Conservation (phyloP, 2,113 vertebrate species). For the Beaufortia kweichowensis region DNA sequence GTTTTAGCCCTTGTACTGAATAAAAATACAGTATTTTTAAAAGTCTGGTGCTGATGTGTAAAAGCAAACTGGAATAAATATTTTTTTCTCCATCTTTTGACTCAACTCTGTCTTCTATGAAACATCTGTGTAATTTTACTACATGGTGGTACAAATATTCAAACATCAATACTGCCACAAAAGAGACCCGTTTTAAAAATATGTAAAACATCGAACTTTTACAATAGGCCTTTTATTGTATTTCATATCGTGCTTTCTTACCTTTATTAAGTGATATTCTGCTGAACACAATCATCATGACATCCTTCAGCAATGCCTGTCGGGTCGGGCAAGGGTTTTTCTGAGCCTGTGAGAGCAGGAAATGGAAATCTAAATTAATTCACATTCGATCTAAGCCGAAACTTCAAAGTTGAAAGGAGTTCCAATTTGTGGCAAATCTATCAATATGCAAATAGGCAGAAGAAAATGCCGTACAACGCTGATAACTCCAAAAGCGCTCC, state of each 20-base stretch:
- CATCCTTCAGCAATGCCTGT: background rate
- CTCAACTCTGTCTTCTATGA: too few species aligned
- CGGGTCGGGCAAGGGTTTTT: background rate
- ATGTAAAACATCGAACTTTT: background rate
- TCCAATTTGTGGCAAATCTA: constrained; percentile 47
- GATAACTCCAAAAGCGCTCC: constrained; percentile 37
- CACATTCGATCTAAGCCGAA: constrained; percentile 45
- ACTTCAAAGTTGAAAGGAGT: constrained; percentile 53
- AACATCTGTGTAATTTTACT: too few species aligned
- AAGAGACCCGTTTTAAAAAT: background rate
- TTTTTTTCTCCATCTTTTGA: too few species aligned
- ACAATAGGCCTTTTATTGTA: background rate
- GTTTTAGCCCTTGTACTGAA: too few species aligned
- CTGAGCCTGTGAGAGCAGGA: constrained; percentile 30
- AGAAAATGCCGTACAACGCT: constrained; percentile 31
- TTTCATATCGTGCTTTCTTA: constrained; percentile 9
- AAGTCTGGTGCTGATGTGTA: too few species aligned
- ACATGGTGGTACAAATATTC: background rate
- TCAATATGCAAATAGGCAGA: constrained; percentile 57
- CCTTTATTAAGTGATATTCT: background rate
- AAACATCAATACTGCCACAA: background rate
- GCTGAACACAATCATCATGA: constrained; percentile 18
- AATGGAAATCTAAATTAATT: constrained; percentile 59
- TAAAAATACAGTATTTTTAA: too few species aligned
- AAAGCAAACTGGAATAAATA: too few species aligned